Evolutionary conservation across 92 coral and sea anemone species (phyloP), one percentile per base, ranked within the genome.

Genomic region (Palythoa caribaeorum): DNA sequence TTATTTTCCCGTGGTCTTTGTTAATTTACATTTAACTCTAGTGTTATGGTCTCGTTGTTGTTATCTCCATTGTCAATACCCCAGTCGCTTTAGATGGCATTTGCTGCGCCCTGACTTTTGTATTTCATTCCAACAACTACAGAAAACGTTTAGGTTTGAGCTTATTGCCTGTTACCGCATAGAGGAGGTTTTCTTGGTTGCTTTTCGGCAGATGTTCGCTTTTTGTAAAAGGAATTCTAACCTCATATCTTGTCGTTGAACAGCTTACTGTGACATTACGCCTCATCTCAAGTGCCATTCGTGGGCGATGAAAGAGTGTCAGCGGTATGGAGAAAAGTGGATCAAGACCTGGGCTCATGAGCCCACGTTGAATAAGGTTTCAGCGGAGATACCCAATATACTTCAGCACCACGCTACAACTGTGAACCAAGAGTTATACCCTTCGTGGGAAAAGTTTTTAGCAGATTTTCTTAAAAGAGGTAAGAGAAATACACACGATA

Each of bases 241-340:
- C 28, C 28, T 28, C 28, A 28, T 28, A 28, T 28, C 48, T 21
- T 51, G 20, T 76, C 16, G 37, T 51, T 76, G 60, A 4, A 20
- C 84, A 97, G 99, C 98, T 0, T 95, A 85, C 77, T 97, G 99
- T 89, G 99, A 97, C 91, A 94, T 97, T 66, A 91, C 95, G 1
- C 94, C 96, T 21, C 90, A 95, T 54, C 91, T 97, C 38, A 92
- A 90, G 88, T 97, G 99, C 78, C 96, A 94, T 72, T 80, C 94
- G 72, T 90, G 94, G 92, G 99, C 99, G 44, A 86, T 92, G 75
- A 97, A 95, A 71, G 96, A 97, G 83, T 97, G 99, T 71, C 93
- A 94, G 78, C 93, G 99, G 80, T 97, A 97, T 75, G 99, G 99
- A 9, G 99, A 97, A 78, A 97, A 97, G 80, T 97, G 99, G 99